These are phyloP conservation scores for Poliocrania exsul DNA, from an alignment of 2,797 vertebrate genomes.

Conservation along the genomic window DNA sequence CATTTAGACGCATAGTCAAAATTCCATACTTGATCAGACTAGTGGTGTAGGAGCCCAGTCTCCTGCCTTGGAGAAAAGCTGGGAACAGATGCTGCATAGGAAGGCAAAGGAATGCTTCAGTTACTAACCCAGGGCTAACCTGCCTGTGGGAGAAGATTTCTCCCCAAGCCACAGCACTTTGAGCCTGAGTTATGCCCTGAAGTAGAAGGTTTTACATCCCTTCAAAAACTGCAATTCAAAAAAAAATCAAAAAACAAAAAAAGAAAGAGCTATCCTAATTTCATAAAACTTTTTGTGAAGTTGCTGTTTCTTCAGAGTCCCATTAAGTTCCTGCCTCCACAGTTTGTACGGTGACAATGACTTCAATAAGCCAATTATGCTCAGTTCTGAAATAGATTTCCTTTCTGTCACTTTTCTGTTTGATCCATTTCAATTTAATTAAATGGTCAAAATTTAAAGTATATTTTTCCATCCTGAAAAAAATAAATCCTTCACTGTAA, in stretches of 20 bases:
- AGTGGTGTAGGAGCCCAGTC: neutral
- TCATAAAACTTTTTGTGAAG: neutral
- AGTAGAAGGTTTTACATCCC: neutral
- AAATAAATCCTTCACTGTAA: neutral
- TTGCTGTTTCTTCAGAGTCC: neutral
- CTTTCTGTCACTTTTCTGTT: neutral
- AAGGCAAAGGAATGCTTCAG: neutral
- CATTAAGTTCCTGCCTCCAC: neutral
- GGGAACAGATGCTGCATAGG: neutral
- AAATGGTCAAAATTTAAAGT: neutral
- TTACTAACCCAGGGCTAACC: neutral
- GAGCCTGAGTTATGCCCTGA: neutral
- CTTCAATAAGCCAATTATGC: neutral
- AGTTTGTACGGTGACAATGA: neutral
- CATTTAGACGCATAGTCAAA: neutral
- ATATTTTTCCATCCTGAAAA: neutral
- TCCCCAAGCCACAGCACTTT: neutral
- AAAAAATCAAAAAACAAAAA: too few species aligned
- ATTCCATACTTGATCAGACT: constrained; percentile 14
- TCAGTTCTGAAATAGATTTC: neutral
- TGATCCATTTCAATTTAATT: neutral
- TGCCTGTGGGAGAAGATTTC: neutral
- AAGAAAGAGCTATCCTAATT: neutral
- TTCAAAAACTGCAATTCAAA: neutral
- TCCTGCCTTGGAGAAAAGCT: neutral